A percentile compares a stretch with the other conserved stretches of the same genome.
phyloP scores from a whole-genome alignment of 2,113 vertebrate genomes.

The Herpetotheres cachinnans region DNA sequence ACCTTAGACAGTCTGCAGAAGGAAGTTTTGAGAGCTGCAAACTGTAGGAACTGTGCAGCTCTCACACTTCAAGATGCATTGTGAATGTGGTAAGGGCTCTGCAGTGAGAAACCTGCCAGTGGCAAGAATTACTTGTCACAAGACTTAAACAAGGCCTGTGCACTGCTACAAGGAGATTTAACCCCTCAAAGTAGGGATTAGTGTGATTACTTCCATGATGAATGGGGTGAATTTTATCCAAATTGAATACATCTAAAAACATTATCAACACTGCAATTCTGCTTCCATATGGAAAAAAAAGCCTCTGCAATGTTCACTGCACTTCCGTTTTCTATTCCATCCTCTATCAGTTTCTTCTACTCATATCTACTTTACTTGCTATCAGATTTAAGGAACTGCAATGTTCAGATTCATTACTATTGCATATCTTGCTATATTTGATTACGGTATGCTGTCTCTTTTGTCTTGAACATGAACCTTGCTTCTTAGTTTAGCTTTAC shows the following conservation, averaged over 20 bases:
- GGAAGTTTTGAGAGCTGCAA: background rate
- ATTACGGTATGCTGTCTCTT: background rate
- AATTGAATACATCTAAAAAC: background rate
- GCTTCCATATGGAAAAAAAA: background rate
- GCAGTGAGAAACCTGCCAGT: background rate
- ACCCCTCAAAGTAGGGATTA: background rate
- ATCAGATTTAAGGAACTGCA: background rate
- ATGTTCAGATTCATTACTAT: background rate
- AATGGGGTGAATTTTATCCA: background rate
- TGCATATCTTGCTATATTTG: background rate
- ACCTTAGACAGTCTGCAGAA: background rate
- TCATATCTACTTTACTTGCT: background rate
- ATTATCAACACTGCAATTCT: background rate
- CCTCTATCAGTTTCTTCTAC: background rate
- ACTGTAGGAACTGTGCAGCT: background rate
- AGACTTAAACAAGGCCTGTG: background rate
- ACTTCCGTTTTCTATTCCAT: background rate
- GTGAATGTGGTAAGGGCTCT: background rate
- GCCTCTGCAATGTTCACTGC: background rate
- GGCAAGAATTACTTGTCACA: background rate
- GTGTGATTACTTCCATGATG: background rate
- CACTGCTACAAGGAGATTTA: background rate
- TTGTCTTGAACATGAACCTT: background rate
- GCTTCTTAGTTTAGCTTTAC: background rate
- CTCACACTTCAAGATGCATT: background rate